Evolutionary conservation across 2,888 invertebrate species (phyloP).

Genomic region (Heliconius erato): DNA sequence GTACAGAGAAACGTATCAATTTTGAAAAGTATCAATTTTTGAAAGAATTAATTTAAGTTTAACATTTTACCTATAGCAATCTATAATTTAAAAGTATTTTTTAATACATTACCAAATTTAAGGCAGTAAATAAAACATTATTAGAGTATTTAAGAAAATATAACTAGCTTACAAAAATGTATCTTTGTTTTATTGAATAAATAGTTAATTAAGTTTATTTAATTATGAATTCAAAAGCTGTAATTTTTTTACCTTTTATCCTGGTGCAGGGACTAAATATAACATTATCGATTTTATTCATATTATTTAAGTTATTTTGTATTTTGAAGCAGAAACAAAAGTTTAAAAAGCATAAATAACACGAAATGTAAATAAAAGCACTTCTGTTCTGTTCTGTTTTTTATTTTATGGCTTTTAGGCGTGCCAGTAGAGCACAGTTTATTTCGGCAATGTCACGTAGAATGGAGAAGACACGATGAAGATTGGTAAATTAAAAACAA

Average conservation of each 20-base stretch:
- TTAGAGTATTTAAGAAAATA: no score
- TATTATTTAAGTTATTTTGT: conserved; percentile 15
- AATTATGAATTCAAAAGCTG: conserved; percentile 58
- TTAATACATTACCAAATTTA: no score
- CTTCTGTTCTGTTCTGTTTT: no score
- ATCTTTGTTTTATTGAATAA: neutral
- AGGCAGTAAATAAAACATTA: no score
- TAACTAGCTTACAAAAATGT: neutral
- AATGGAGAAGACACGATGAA: no score
- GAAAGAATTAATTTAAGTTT: neutral
- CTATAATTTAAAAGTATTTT: neutral
- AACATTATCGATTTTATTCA: conserved; percentile 42
- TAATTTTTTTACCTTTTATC: conserved; percentile 69
- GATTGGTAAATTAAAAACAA: no score
- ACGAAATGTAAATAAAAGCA: neutral
- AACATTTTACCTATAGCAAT: neutral
- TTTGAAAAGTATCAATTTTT: no score
- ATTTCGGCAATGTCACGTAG: no score
- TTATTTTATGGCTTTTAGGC: no score
- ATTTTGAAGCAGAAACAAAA: neutral
- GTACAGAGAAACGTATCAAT: neutral
- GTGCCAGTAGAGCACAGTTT: no score
- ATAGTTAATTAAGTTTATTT: neutral
- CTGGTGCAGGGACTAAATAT: conserved; percentile 47
- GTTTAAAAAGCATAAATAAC: neutral